Base-by-base conservation (phyloP, 2,888 invertebrate species). In the Gisinianus flammeolus region DNA sequence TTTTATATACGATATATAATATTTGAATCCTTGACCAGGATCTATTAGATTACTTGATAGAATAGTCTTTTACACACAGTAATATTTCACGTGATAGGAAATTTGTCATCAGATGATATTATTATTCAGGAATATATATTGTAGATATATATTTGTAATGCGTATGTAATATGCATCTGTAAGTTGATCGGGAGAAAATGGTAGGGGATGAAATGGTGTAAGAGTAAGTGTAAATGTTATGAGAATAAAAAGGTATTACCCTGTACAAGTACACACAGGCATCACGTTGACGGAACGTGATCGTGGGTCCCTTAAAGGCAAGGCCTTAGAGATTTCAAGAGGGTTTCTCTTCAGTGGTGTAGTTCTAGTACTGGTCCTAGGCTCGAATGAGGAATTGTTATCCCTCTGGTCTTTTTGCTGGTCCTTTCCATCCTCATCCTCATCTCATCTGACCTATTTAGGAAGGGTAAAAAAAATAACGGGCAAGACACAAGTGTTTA, bases 401-500 rank as follows among this genome's bases (percentile, higher is more conserved):
- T 44, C 44, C 44, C 44, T 44, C 44, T 44, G 44, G 35, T 8
- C 12, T 35, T n/a, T 12, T 35, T 5, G 35, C 35, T 35, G 5
- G 35, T 5, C 35, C 44, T 44, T 12, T 12, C 44, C 44, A 44
- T 44, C 44, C 44, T n/a, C n/a, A n/a, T n/a, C n/a, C n/a, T n/a
- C n/a, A n/a, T n/a, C n/a, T n/a, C n/a, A n/a, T n/a, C n/a, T 44
- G 58, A 58, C 58, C 58, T 58, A 58, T 58, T 58, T 58, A 58
- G 26, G 58, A 58, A 35, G 30, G 69, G 69, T 24, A 26, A 8
- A 69, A 44, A 69, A 69, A 69, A 69, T 69, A 44, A 69, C 33
- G 69, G 44, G 10, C 12, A 44, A 44, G 44, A 44, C 19, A 44
- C 69, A 67, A 67, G 67, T 67, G 67, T 67, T 67, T 26, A 67